These are phyloP conservation scores for Dolichomitus sp. DNA, from an alignment of 2,888 invertebrate species.

Conservation along the genomic window DNA sequence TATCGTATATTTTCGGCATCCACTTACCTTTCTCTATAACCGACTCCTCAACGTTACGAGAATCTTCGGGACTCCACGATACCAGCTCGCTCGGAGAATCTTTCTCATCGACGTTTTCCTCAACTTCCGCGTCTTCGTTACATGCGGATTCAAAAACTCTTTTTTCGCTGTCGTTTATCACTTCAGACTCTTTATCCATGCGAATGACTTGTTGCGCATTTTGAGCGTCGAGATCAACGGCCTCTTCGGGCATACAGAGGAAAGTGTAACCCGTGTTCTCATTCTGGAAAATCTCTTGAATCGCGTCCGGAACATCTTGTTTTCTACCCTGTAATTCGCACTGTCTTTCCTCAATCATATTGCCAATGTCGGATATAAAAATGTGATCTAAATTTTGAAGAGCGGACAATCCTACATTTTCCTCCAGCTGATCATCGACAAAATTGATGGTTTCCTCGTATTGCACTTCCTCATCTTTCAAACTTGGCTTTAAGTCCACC, in stretches of 20 bases:
- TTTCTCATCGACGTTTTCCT: not conserved
- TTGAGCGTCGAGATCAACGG: not conserved
- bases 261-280: constrained; percentile 73
- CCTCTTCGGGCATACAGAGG: constrained; percentile 73
- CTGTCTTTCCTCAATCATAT: not conserved
- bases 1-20: not conserved
- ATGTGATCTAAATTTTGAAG: constrained; percentile 22
- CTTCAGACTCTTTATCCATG: not conserved
- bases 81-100: constrained; percentile 5
- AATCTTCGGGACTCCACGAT: constrained; percentile 3
- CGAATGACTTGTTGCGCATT: not conserved
- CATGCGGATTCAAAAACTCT: not conserved
- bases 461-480: not conserved
- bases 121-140: not conserved
- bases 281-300: constrained; percentile 68
- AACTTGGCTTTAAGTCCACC: not conserved
- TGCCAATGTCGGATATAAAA: constrained; percentile 14
- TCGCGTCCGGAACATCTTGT: constrained; percentile 66
- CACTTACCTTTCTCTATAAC: not conserved
- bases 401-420: not conserved
- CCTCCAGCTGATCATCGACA: not conserved
- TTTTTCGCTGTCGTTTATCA: not conserved
- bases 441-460: constrained; percentile 2
- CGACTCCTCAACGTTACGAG: not conserved
- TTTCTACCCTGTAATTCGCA: constrained; percentile 55